Percentiles rank a stretch among this genome's conserved stretches.
These are phyloP conservation scores for Spicauda simplicius DNA, from an alignment of 2,888 invertebrate species.

Conservation along the genomic window DNA sequence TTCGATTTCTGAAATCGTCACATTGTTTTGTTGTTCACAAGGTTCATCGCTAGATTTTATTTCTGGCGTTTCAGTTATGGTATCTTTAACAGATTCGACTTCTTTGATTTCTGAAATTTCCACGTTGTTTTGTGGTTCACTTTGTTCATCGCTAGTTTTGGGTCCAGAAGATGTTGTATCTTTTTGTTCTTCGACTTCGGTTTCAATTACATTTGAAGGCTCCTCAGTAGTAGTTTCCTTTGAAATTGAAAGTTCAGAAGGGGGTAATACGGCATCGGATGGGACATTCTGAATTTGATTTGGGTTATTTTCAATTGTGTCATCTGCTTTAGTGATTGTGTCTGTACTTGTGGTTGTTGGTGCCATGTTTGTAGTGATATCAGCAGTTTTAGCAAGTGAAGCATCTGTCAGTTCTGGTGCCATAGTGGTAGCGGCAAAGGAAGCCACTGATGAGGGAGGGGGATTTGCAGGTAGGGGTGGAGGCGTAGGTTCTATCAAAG, in stretches of 20 bases:
- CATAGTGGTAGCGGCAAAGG: slow-evolving; percentile 89
- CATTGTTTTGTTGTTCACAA: not conserved
- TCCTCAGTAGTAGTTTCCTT: slow-evolving; percentile 17
- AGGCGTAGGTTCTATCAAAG: slow-evolving; percentile 87
- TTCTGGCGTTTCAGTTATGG: not conserved
- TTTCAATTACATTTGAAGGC: slow-evolving; percentile 25
- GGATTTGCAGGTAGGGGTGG: slow-evolving; percentile 90
- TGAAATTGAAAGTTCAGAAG: slow-evolving; percentile 27
- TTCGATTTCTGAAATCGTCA: slow-evolving; percentile 8
- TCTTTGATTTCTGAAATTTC: slow-evolving; percentile 15
- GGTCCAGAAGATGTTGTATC: not conserved
- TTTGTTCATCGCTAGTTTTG: not conserved
- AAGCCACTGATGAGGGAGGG: slow-evolving; percentile 90
- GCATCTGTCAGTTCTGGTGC: slow-evolving; percentile 80
- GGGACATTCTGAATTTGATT: slow-evolving; percentile 43
- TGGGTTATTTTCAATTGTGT: slow-evolving; percentile 46
- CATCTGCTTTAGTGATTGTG: slow-evolving; percentile 55
- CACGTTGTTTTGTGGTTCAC: not conserved
- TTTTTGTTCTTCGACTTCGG: slow-evolving; percentile 24
- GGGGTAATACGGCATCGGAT: slow-evolving; percentile 19
- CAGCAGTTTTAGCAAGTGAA: slow-evolving; percentile 74
- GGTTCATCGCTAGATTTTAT: not conserved
- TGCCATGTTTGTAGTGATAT: slow-evolving; percentile 59
- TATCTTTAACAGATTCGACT: not conserved
- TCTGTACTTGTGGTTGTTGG: slow-evolving; percentile 56